phyloP scores from a whole-genome alignment of 2,797 vertebrate species.

The Miichthys miiuy region DNA sequence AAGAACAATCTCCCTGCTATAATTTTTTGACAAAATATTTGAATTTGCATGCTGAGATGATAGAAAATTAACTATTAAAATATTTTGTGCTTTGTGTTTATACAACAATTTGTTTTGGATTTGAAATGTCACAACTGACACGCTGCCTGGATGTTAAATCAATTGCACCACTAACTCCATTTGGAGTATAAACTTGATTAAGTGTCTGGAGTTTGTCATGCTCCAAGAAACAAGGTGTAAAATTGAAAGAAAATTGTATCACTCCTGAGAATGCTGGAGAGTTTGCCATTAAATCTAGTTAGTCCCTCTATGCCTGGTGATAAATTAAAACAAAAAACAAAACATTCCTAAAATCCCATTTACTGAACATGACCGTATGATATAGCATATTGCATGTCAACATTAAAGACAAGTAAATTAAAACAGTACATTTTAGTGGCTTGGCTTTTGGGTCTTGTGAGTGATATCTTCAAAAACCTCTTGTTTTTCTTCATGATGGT shows the following conservation, averaged over 20 bases:
- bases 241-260: not conserved
- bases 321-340: not conserved
- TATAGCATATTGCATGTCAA: not conserved
- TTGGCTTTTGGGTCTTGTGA: not conserved
- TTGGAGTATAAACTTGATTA: not conserved
- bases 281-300: not conserved
- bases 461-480: not conserved
- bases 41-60: not conserved
- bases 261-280: not conserved
- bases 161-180: not conserved
- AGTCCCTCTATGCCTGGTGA: not conserved
- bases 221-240: not conserved
- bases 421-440: not conserved
- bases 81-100: too few species aligned
- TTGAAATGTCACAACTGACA: constrained; percentile 2
- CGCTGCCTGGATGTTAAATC: not conserved
- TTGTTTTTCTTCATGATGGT: constrained; percentile 18
- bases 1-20: not conserved
- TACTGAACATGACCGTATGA: not conserved
- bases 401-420: not conserved
- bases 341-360: not conserved
- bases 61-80: not conserved
- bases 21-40: not conserved
- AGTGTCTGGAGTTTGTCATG: constrained; percentile 8
- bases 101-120: not conserved